Evolutionary conservation across 1,140 invertebrate species (phyloP), one percentile per base, ranked within the genome.

Genomic region (Leptinotarsa texana): DNA sequence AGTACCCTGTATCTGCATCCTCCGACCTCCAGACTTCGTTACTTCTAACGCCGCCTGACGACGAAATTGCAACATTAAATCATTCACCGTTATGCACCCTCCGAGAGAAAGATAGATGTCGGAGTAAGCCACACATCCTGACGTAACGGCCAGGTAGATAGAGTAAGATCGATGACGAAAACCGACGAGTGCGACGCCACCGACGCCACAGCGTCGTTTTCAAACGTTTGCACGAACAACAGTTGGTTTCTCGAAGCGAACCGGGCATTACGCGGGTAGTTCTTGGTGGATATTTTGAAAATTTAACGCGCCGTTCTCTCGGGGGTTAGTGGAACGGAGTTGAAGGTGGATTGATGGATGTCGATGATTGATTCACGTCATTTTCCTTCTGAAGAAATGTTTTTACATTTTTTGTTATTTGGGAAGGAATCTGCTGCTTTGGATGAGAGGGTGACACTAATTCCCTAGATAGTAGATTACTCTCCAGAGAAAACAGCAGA

Each of bases 231-330:
- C 73, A 24, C 68, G 68, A 77, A 77, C 79, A 81, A 80, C 80
- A 80, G 80, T 80, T 80, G 79, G 80, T 80, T 80, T 79, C 74
- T 74, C 72, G 75, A 72, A 66, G 72, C 72, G 77, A 74, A 71
- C 62, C 66, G 65, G 75, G 24, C 8, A 27, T 24, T 27, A 33
- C 11, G 24, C 15, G 18, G n/a, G 24, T 27, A 67, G 21, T 67
- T 68, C 51, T 57, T 57, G 51, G 51, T 57, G 1, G 15, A 18
- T 17, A 18, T 15, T 57, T 57, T 18, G 51, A 57, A 57, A 57
- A 57, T 57, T 57, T n/a, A 57, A 57, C 51, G 51, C 51, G 51
- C 33, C 33, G 51, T 57, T 57, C 13, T 57, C n/a, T 57, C 51
- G 51, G 51, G 51, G 51, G 51, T 57, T 15, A 57, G 51, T 17